Base-by-base conservation (phyloP, 2,797 vertebrate genomes). In the Xenopus petersii region DNA sequence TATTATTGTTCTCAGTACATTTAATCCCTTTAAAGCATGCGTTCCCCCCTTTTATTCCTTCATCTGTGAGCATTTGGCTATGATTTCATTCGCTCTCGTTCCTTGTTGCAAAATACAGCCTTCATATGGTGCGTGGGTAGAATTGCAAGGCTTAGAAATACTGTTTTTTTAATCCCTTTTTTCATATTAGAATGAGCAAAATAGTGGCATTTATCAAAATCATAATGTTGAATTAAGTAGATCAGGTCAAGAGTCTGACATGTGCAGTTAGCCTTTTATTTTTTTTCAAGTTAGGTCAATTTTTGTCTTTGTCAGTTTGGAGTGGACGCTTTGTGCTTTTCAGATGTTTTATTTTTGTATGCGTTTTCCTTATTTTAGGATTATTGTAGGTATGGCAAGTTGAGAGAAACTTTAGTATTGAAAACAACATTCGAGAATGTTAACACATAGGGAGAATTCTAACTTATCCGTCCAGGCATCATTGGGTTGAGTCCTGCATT, bases 11-110 rank as follows among this genome's bases (percentile, higher is more conserved):
- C 78, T 77, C 42, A 1, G 1, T 75, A 67, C 61, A 65, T 81
- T 85, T 82, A 85, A 78, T 83, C 82, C 79, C 70, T 82, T 69
- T 80, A 30, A 59, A 80, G 2, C 17, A 42, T 11, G 15, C 67
- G 51, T 71, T 15, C 63, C 79, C 73, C 68, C 26, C 42, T 10
- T 54, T 67, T 49, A 54, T 56, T 70, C 75, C 70, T 80, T 80
- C 80, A 77, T 81, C 80, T 83, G n/a, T 69, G 77, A 84, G 80
- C 82, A 81, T 82, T 85, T 83, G 80, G 79, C 73, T 83, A 72
- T 70, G 72, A 83, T 83, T 83, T 79, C 73, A 74, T 82, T 70
- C 70, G 36, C 63, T 77, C 11, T 79, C 80, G 81, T 42, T 76
- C 79, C 83, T 80, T 81, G 75, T 82, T 82, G 76, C 70, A 83